phyloP scores from a whole-genome alignment of 35 echinoderm and acorn worm species.

The Heliocidaris tuberculata region DNA sequence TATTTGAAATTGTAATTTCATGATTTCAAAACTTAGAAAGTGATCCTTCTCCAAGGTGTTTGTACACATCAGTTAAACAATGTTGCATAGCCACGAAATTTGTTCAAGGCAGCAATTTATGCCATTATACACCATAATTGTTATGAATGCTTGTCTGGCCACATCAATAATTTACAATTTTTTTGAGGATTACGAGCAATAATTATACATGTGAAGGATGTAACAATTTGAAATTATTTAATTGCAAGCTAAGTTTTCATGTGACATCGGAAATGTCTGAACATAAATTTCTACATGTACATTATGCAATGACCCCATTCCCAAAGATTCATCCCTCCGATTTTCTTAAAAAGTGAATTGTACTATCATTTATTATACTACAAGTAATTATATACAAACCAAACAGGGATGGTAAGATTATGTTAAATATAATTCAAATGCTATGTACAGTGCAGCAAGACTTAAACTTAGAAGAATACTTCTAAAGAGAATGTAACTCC shows the following conservation, averaged over 20 bases:
- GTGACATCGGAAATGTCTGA: neutral
- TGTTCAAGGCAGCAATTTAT: neutral
- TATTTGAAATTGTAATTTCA: too few relatives aligned
- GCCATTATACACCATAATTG: neutral
- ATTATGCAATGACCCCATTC: too few relatives aligned
- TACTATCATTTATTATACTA: too few relatives aligned
- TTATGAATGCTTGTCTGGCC: too few relatives aligned
- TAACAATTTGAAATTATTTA: neutral
- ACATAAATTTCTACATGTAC: neutral
- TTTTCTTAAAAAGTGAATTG: too few relatives aligned
- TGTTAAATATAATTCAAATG: conserved; percentile 41
- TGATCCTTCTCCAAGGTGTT: neutral
- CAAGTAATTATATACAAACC: too few relatives aligned
- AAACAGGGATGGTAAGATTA: neutral
- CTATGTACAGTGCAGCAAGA: conserved; percentile 38
- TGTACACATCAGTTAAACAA: neutral
- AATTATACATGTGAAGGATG: neutral
- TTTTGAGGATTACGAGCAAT: neutral
- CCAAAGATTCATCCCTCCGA: too few relatives aligned
- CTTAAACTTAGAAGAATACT: conserved; percentile 7
- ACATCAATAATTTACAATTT: too few relatives aligned
- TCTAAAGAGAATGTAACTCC: neutral
- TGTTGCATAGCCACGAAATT: neutral
- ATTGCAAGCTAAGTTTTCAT: neutral
- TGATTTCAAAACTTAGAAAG: too few relatives aligned